Percentiles rank a stretch among this genome's conserved stretches.
Conservation (phyloP, 2,797 vertebrate genomes). For the Anomalospiza imberbis region DNA sequence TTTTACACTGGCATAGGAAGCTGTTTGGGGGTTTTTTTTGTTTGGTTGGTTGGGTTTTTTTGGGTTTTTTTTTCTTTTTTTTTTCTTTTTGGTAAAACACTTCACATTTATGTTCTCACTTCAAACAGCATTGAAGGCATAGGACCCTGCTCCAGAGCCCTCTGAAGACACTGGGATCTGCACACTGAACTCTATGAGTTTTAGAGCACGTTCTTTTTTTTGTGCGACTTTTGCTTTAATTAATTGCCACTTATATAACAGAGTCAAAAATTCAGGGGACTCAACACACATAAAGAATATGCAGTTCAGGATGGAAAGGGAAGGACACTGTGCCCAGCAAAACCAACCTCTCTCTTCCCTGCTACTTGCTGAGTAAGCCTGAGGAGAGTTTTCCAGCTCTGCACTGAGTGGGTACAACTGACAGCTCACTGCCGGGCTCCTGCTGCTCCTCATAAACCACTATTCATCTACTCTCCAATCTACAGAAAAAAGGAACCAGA, state of each 20-base stretch:
- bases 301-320: neutral
- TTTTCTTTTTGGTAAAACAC: neutral
- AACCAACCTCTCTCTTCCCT: neutral
- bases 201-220: accelerated
- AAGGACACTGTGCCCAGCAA: neutral
- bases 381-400: neutral
- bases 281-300: neutral
- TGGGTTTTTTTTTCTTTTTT: neutral
- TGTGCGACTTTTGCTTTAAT: neutral
- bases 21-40: no score
- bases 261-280: neutral
- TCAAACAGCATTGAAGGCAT: neutral
- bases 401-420: neutral
- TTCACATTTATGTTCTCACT: neutral
- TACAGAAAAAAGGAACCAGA: neutral
- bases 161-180: neutral
- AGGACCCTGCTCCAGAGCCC: neutral
- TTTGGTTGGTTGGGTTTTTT: no score
- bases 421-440: neutral
- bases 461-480: neutral
- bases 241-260: neutral
- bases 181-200: neutral
- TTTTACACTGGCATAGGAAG: neutral
- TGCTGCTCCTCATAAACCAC: neutral
- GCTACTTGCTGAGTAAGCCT: neutral